Percentiles rank a stretch among this genome's conserved stretches.
These are phyloP conservation scores for Macquaria australasica DNA, from an alignment of 2,113 vertebrate species.

Conservation along the genomic window DNA sequence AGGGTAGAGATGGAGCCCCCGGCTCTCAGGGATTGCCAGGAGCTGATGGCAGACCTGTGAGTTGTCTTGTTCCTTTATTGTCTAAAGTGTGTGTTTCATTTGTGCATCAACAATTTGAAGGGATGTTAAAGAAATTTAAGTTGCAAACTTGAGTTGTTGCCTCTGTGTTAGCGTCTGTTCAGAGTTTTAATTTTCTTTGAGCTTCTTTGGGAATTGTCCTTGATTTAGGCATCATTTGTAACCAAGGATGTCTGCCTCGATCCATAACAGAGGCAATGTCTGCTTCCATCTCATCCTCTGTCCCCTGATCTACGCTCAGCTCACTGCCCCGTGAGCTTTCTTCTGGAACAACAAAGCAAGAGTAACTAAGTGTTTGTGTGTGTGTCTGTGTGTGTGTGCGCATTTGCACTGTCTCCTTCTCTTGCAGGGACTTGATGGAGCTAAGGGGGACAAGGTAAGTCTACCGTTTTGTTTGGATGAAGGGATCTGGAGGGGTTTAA, in stretches of 20 bases:
- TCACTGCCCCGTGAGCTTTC: constrained; percentile 64
- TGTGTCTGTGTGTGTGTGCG: constrained; percentile 30
- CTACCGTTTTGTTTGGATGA: constrained; percentile 81
- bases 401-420: constrained; percentile 59
- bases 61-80: constrained; percentile 43
- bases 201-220: constrained; percentile 71
- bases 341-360: constrained; percentile 71
- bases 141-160: constrained; percentile 32
- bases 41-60: constrained; percentile 80
- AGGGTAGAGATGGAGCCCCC: constrained; percentile 85
- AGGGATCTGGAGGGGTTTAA: constrained; percentile 72
- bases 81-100: constrained; percentile 9
- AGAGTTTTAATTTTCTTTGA: constrained; percentile 62
- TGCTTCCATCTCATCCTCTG: constrained; percentile 79
- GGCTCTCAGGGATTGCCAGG: constrained; percentile 80
- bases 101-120: constrained; percentile 27
- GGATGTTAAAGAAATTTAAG: constrained; percentile 28
- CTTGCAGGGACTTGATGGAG: constrained; percentile 89
- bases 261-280: constrained; percentile 78
- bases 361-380: constrained; percentile 70
- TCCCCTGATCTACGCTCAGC: constrained; percentile 74
- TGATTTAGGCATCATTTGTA: constrained; percentile 74
- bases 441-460: constrained; percentile 93
- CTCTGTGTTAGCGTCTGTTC: constrained; percentile 27
- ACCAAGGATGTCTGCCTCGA: constrained; percentile 73